Percentiles rank a stretch among this genome's conserved stretches.
phyloP scores from a whole-genome alignment of 2,797 vertebrate genomes.

The Eulemur rubriventer region DNA sequence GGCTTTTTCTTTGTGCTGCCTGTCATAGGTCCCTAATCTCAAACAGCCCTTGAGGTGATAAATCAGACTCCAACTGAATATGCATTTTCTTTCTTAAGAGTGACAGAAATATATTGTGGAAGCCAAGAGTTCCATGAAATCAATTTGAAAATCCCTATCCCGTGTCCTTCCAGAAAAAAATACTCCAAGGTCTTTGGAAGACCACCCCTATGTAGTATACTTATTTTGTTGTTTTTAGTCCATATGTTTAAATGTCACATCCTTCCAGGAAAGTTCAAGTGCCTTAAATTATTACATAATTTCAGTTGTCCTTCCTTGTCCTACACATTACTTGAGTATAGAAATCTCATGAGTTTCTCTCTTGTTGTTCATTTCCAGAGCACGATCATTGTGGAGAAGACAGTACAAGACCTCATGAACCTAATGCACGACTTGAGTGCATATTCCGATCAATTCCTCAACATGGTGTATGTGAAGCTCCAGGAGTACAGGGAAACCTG shows the following conservation, averaged over 20 bases:
- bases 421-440: constrained; percentile 97
- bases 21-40: not conserved
- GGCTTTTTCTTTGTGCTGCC: not conserved
- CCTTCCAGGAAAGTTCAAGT: not conserved
- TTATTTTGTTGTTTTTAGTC: not conserved
- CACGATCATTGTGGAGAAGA: constrained; percentile 98
- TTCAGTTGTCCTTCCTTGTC: not conserved
- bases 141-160: not conserved
- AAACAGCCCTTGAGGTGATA: not conserved
- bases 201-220: not conserved
- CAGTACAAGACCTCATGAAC: constrained; percentile 96
- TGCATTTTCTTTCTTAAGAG: not conserved
- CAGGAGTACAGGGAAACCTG: constrained; percentile 98
- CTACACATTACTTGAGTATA: not conserved
- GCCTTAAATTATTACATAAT: not conserved
- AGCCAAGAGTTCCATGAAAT: not conserved
- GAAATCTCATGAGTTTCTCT: not conserved
- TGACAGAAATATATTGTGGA: not conserved
- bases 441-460: constrained; percentile 98
- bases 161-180: not conserved
- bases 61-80: not conserved
- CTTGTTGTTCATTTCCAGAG: constrained; percentile 87
- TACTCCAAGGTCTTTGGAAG: not conserved
- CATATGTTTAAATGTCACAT: not conserved
- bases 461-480: constrained; percentile 98